Base-by-base conservation (phyloP, 2,113 vertebrate genomes). In the Cyanoderma ruficeps region DNA sequence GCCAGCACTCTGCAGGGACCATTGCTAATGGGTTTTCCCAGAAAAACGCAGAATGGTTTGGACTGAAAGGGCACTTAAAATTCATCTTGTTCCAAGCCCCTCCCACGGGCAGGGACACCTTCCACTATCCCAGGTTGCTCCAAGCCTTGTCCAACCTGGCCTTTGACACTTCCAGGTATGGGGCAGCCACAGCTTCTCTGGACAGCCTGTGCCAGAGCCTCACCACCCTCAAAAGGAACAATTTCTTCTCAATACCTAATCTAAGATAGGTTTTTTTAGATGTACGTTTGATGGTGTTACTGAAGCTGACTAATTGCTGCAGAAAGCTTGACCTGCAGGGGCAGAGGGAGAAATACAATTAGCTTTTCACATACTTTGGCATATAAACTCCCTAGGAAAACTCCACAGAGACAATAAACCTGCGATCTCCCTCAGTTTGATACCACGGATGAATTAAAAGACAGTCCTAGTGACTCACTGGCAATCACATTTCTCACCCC, bases 221-320 rank as follows among this genome's bases (percentile, higher is more conserved):
- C 47, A 7, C 7, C 13, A 55, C 2, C 9, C 21, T 61, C 46
- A 89, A 11, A 82, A 9, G 16, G 30, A 59, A 76, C 5, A 41
- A 41, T 16, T 69, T 55, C 41, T 89, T 89, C 30, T 30, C 6
- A 41, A 31, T 27, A 35, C 15, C 41, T 20, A 27, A 13, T 47
- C 41, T 49, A 69, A 68, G 49, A 60, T 27, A 60, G 57, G 19
- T 61, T 61, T 37, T 82, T 63, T 30, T 67, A 63, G 64, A 47
- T 11, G 12, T 8, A 9, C 3, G 0, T 44, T 83, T 52, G 30
- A 2, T 47, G 25, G 2, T 39, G 47, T 8, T 50, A 37, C 9
- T 24, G 39, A 69, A 61, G 35, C 60, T 30, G 35, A 65, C 30
- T 47, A 75, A 79, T 37, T 47, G 42, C 56, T 6, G 15, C 4